Percentiles rank a stretch among this genome's conserved stretches.
Conservation (phyloP, 2,113 vertebrate species). For the Muscicapa adusta region DNA sequence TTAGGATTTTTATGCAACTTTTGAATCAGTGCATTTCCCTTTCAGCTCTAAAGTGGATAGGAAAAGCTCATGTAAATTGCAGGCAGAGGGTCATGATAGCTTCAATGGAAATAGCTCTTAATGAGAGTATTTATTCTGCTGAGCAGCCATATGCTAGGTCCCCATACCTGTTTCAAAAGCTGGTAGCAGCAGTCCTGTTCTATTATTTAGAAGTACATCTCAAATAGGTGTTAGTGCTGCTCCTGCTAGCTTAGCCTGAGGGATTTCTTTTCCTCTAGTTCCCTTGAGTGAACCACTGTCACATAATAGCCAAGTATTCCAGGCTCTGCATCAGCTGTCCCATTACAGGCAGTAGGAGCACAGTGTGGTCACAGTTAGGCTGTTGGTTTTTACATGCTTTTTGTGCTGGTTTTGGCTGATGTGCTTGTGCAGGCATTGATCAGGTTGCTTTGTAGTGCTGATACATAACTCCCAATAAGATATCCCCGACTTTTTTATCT, state of each 20-base stretch:
- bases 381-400: neutral
- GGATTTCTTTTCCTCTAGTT: neutral
- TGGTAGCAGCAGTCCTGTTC: neutral
- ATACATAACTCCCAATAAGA: neutral
- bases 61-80: conserved; percentile 46
- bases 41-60: conserved; percentile 10
- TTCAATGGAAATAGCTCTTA: conserved; percentile 54
- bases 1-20: neutral
- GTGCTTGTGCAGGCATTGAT: neutral
- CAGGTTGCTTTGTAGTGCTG: neutral
- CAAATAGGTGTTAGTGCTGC: neutral
- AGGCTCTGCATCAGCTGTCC: neutral
- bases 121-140: conserved; percentile 30
- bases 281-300: neutral
- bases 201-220: neutral
- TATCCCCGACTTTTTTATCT: neutral
- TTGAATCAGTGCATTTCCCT: neutral
- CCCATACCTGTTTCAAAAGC: conserved; percentile 16
- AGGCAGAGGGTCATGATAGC: conserved; percentile 34
- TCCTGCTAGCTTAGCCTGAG: neutral
- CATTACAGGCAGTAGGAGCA: neutral
- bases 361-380: neutral
- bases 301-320: neutral
- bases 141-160: neutral
- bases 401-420: neutral